phyloP scores from a whole-genome alignment of 2,888 invertebrate genomes.

The Cryptops parisi region DNA sequence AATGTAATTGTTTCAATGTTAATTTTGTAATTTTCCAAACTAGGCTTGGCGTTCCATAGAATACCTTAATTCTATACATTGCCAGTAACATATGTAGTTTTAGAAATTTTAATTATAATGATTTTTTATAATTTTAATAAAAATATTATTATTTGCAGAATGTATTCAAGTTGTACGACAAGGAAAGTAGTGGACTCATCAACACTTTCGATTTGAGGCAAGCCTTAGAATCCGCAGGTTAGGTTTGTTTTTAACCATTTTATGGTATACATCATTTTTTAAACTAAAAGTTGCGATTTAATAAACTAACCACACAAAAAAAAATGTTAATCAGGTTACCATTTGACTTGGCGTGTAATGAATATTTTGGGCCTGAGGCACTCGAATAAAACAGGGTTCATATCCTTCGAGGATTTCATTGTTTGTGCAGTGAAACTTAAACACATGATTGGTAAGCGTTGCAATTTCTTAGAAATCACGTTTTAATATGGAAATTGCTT shows the following conservation, averaged over 20 bases:
- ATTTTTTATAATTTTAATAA: neutral
- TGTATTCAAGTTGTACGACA: neutral
- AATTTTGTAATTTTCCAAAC: no score
- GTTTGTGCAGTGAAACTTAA: slow-evolving; percentile 34
- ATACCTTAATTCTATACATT: no score
- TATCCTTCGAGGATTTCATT: slow-evolving; percentile 37
- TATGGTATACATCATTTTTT: no score
- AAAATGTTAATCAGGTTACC: no score
- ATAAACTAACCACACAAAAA: no score
- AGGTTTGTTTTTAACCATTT: no score
- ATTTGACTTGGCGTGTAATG: slow-evolving; percentile 33
- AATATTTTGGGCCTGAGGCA: slow-evolving; percentile 34
- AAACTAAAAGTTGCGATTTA: no score
- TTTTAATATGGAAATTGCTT: no score
- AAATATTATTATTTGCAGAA: neutral
- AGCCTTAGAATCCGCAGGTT: neutral
- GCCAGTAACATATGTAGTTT: neutral
- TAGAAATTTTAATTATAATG: neutral
- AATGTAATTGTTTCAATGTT: no score
- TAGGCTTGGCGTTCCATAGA: no score
- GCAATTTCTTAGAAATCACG: no score
- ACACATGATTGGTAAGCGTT: slow-evolving; percentile 34
- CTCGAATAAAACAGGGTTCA: slow-evolving; percentile 27
- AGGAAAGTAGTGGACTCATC: neutral
- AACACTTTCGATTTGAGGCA: neutral